Percentiles rank a stretch among this genome's conserved stretches.
Evolutionary conservation across 2,888 invertebrate genomes (phyloP).

Genomic region (Crioceris asparagi): DNA sequence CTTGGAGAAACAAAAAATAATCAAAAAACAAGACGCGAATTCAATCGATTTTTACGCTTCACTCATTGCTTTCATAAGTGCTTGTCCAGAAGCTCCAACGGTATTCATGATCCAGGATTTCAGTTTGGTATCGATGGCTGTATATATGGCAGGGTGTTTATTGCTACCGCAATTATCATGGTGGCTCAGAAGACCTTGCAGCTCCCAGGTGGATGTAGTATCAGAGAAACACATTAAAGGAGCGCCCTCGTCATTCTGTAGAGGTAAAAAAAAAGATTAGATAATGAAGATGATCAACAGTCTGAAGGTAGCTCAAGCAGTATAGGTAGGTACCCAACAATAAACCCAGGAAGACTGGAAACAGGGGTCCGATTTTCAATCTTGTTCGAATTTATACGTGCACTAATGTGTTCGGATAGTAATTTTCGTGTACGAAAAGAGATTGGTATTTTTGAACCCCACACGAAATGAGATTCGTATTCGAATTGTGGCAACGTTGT

Average conservation of each 20-base stretch:
- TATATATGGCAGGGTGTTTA: constrained; percentile 47
- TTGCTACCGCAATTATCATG: constrained; percentile 49
- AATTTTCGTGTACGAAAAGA: too few relatives aligned
- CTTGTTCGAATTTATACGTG: too few relatives aligned
- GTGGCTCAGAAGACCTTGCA: constrained; percentile 49
- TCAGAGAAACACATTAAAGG: constrained; percentile 52
- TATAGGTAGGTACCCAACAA: not conserved
- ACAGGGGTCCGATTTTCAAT: too few relatives aligned
- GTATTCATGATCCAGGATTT: constrained; percentile 39
- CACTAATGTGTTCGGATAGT: too few relatives aligned
- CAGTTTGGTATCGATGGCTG: constrained; percentile 35
- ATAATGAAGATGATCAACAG: not conserved
- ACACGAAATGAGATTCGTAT: too few relatives aligned
- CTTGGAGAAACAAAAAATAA: too few relatives aligned
- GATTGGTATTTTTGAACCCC: too few relatives aligned
- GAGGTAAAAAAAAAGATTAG: too few relatives aligned
- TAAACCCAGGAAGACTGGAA: too few relatives aligned
- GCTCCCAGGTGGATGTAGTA: constrained; percentile 43
- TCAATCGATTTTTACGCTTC: not conserved
- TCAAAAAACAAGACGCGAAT: too few relatives aligned
- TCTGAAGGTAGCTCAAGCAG: not conserved
- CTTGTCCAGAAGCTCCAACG: constrained; percentile 31
- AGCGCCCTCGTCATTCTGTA: constrained; percentile 55
- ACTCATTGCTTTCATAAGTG: constrained; percentile 2
- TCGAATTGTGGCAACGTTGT: too few relatives aligned